Evolutionary conservation across 2,888 invertebrate genomes (phyloP).

Genomic region (Nasonia oneida): DNA sequence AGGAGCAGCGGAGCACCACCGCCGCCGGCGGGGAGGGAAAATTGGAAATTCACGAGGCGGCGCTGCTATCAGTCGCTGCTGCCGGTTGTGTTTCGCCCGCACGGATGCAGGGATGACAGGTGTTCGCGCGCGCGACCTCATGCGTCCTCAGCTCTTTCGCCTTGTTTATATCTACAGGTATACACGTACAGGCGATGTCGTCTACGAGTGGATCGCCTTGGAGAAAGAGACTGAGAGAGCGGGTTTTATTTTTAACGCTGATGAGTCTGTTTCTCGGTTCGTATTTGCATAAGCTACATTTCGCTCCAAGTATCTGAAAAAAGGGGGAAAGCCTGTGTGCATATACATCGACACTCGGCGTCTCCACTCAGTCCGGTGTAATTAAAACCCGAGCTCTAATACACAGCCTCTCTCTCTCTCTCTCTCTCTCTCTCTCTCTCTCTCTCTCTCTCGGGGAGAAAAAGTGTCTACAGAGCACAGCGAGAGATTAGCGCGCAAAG

Average conservation of each 20-base stretch:
- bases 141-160: no score
- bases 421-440: no score
- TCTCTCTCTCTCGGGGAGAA: not conserved
- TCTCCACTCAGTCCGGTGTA: not conserved
- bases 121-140: constrained; percentile 58
- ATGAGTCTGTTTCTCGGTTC: not conserved
- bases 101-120: constrained; percentile 64
- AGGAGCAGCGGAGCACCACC: not conserved
- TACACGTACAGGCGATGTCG: not conserved
- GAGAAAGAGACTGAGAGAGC: not conserved
- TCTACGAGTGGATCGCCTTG: constrained; percentile 8
- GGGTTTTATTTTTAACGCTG: constrained; percentile 44
- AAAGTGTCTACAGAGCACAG: not conserved
- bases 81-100: constrained; percentile 32
- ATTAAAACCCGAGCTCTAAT: not conserved
- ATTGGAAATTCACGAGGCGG: constrained; percentile 3
- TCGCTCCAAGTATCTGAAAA: no score
- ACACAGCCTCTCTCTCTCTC: not conserved
- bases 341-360: no score
- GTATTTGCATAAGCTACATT: no score
- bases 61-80: not conserved
- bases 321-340: no score
- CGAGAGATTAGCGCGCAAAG: constrained; percentile 32
- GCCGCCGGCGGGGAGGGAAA: not conserved
- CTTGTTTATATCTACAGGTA: no score